Evolutionary conservation across 2,888 invertebrate genomes (phyloP), one percentile per base, ranked within the genome.

Genomic region (Drosophila paracracens): DNA sequence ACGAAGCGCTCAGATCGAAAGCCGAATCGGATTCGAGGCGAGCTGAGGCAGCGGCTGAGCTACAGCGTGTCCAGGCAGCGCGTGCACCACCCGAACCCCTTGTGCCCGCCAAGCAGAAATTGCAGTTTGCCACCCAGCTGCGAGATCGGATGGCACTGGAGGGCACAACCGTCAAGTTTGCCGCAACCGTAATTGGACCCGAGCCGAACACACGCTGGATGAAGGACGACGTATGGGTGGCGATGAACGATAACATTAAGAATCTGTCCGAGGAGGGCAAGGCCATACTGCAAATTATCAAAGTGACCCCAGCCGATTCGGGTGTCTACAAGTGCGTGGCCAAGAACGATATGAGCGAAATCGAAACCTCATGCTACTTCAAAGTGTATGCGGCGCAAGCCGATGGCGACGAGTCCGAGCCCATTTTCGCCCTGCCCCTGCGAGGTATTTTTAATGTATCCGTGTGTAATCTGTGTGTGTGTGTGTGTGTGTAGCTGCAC

Each of bases 301-400:
- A 96, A 74, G 95, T 96, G 0, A 94, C 94, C 2, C 93, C 95
- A 0, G 94, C 94, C 71, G 96, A 97, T 92, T 95, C 96, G 5
- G 98, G 96, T n/a, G 96, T 97, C 83, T 98, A 97, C 90, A 95
- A 95, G 33, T 98, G 97, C 91, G 94, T 96, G 7, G 97, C 96
- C 43, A 95, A 94, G 86, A 98, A 97, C 92, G 94, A 95, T 67
- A 94, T 96, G 86, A 97, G 97, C 52, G 94, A 95, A 76, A 94
- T 95, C 10, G 95, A 94, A 52, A 95, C 96, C n/a, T 95, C 95
- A 31, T 96, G 97, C 56, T 95, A 95, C 83, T 93, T 98, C 71
- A 92, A 93, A 84, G 92, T 92, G 61, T 93, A 93, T 73, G 74
- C 89, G 57, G 91, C 92, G 57, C 92, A 92, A 74, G 83, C 88